Evolutionary conservation across 2,888 invertebrate species (phyloP).

Genomic region (Drosophila eohydei): DNA sequence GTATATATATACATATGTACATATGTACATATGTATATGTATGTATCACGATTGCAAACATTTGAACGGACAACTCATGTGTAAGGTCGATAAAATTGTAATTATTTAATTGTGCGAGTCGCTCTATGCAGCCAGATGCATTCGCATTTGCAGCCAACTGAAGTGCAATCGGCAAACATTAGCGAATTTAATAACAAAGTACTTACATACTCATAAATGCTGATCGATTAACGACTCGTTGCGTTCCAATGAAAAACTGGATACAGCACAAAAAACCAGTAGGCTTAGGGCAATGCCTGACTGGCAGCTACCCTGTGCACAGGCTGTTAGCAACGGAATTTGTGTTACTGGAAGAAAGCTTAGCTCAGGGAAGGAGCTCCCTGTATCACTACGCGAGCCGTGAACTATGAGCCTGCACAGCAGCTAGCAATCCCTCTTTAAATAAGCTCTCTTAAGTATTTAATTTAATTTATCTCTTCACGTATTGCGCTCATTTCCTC

Average conservation of each 20-base stretch:
- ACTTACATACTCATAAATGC: conserved; percentile 4
- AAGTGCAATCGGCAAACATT: conserved; percentile 56
- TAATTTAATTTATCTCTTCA: too few species aligned
- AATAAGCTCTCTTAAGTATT: too few species aligned
- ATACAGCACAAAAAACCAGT: neutral
- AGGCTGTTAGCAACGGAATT: too few species aligned
- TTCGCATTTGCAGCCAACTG: conserved; percentile 42
- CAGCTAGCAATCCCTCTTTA: too few species aligned
- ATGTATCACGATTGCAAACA: neutral
- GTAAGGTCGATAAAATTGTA: conserved; percentile 62
- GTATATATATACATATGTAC: neutral
- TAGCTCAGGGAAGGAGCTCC: too few species aligned
- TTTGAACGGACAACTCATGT: conserved; percentile 54
- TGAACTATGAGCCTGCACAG: too few species aligned
- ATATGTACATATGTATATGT: neutral
- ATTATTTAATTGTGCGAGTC: conserved; percentile 34
- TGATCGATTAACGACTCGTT: neutral
- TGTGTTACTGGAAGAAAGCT: too few species aligned
- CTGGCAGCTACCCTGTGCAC: neutral
- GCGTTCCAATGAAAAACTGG: neutral
- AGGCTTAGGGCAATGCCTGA: neutral
- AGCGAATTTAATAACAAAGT: conserved; percentile 24
- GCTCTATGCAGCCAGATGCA: conserved; percentile 25
- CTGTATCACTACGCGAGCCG: too few species aligned
- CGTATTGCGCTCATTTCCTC: too few species aligned